These are phyloP conservation scores for Machaerirhynchus nigripectus DNA, from an alignment of 2,113 vertebrate genomes.

Conservation along the genomic window DNA sequence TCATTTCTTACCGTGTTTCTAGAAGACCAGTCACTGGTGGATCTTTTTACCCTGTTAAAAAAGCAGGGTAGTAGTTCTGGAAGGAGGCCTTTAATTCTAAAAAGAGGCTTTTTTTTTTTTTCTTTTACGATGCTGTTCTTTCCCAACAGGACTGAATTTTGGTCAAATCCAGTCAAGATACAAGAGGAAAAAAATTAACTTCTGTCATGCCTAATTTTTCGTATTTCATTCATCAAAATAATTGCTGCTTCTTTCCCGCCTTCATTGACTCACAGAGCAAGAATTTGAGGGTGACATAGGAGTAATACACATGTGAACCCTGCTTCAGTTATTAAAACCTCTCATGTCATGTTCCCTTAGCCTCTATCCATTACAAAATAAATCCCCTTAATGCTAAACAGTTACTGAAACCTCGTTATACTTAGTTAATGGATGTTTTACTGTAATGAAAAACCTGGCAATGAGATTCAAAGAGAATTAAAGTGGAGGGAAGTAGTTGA, in stretches of 20 bases:
- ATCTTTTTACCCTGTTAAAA: not conserved
- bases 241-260: not conserved
- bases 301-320: not conserved
- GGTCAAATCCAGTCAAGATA: not conserved
- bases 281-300: not conserved
- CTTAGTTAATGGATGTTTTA: not conserved
- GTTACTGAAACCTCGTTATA: not conserved
- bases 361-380: not conserved
- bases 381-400: not conserved
- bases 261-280: not conserved
- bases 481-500: not conserved
- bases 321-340: not conserved
- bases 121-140: not conserved
- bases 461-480: not conserved
- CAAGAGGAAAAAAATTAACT: not conserved
- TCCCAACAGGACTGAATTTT: not conserved
- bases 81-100: not conserved
- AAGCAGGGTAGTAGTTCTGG: not conserved
- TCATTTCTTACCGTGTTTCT: not conserved
- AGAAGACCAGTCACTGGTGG: not conserved
- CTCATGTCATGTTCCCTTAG: not conserved
- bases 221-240: not conserved
- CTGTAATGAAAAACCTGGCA: not conserved
- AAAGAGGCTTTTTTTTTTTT: not conserved
- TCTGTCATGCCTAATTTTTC: not conserved